Evolutionary conservation across 1,140 invertebrate species (phyloP), one percentile per base, ranked within the genome.

Genomic region (Leptinotarsa lineolata): DNA sequence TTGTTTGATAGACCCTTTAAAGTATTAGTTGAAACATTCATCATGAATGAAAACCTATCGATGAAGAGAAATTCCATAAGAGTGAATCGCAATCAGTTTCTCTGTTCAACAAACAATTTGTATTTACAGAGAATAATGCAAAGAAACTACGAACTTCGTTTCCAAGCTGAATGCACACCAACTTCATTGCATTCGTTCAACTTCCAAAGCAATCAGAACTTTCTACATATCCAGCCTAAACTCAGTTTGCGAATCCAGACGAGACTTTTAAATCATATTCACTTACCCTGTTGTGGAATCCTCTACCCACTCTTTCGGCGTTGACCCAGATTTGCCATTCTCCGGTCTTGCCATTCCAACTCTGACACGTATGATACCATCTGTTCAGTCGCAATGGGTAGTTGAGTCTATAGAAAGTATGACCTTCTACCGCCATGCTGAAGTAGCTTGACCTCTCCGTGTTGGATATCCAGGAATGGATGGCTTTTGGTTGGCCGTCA

Each of bases 311-410:
- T 75, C 93, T 87, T 82, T 94, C 93, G 30, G 91, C 90, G 83
- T 94, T 93, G 61, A 95, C 90, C 92, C 93, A 94, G 69, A 94
- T 90, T 85, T 94, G 93, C 93, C 93, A 95, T 84, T 95, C 93
- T 60, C 93, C 93, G 13, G 92, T 93, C 79, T 90, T 91, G 30
- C 92, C 92, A 82, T 94, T 95, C 93, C 93, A 95, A 69, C 92
- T 94, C 78, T 93, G 91, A 80, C 93, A 95, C 15, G 91, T 90
- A 83, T 95, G 93, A 85, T 94, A 94, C 93, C 93, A 95, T 83
- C 91, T 89, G 84, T 93, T 91, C 76, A 93, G 85, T 78, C 91
- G 89, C 66, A 94, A 81, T 16, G 93, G 93, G 85, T 94, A 95
- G 83, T 94, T 94, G 45, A 95, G 86, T 78, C 93, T 88, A 85